Evolutionary conservation across 2,113 vertebrate genomes (phyloP).

Genomic region (Pygathrix nemaeus): DNA sequence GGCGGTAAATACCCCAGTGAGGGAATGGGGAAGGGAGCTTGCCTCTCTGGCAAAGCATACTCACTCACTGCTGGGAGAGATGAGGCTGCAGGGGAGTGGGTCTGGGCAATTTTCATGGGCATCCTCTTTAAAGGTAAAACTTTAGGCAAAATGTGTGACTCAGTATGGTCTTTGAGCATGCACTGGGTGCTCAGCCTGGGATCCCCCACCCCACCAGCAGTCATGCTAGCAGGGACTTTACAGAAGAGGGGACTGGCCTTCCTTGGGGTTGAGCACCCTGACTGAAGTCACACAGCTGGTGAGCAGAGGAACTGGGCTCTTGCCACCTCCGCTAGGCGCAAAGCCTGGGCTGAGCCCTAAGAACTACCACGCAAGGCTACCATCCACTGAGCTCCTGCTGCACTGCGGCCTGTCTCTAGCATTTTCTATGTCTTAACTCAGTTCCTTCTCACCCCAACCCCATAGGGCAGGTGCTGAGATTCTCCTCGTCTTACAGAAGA

Average conservation of each 20-base stretch:
- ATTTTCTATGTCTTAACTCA: neutral
- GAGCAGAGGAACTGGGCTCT: neutral
- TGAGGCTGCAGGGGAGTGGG: fast-evolving
- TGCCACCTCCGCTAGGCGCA: neutral
- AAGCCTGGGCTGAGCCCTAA: neutral
- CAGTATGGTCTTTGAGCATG: neutral
- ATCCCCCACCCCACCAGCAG: neutral
- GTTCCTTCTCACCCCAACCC: neutral
- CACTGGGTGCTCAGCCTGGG: neutral
- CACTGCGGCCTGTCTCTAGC: fast-evolving
- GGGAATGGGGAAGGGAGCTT: neutral
- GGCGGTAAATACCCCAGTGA: neutral
- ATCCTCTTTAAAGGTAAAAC: neutral
- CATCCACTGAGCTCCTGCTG: fast-evolving
- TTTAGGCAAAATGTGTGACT: neutral
- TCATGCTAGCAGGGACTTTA: neutral
- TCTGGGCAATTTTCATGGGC: fast-evolving
- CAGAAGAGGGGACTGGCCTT: neutral
- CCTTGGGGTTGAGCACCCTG: neutral
- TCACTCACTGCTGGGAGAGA: neutral
- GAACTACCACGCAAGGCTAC: neutral
- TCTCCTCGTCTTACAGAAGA: neutral
- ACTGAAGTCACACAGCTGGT: neutral
- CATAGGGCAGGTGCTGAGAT: neutral
- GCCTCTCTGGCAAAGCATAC: neutral